Evolutionary conservation across 2,797 vertebrate species (phyloP).

Genomic region (Amniataba percoides): DNA sequence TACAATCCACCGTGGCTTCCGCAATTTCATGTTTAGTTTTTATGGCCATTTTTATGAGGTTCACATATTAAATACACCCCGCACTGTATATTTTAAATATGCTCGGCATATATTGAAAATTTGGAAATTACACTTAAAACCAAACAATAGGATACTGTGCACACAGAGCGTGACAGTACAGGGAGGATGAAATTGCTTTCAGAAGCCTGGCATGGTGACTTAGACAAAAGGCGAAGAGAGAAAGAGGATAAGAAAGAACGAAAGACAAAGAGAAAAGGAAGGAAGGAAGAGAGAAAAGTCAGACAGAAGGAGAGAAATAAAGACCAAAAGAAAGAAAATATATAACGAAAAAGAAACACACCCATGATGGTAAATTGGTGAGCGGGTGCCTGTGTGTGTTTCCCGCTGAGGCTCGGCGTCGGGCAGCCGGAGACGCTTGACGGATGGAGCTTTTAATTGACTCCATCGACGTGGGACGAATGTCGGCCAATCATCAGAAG

Average conservation of each 20-base stretch:
- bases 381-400: slow-evolving; percentile 49
- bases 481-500: slow-evolving; percentile 66
- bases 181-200: slow-evolving; percentile 74
- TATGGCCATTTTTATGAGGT: slow-evolving; percentile 16
- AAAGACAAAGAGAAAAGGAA: neutral
- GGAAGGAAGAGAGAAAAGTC: neutral
- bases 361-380: slow-evolving; percentile 55
- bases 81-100: slow-evolving; percentile 35
- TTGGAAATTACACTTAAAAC: slow-evolving; percentile 54
- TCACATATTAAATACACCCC: slow-evolving; percentile 44
- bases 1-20: neutral
- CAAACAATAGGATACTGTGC: slow-evolving; percentile 59
- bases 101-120: slow-evolving; percentile 45
- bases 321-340: slow-evolving; percentile 6
- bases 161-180: slow-evolving; percentile 58
- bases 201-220: slow-evolving; percentile 47
- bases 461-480: slow-evolving; percentile 66
- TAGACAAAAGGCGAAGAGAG: neutral
- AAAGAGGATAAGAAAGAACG: neutral
- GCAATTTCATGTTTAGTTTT: slow-evolving; percentile 46
- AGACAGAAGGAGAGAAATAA: neutral
- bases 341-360: slow-evolving; percentile 26
- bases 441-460: slow-evolving; percentile 82
- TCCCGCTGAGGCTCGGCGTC: slow-evolving; percentile 49
- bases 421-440: slow-evolving; percentile 64